Evolutionary conservation across 2,113 vertebrate genomes (phyloP), one percentile per base, ranked within the genome.

Genomic region (Saimiri boliviensis): DNA sequence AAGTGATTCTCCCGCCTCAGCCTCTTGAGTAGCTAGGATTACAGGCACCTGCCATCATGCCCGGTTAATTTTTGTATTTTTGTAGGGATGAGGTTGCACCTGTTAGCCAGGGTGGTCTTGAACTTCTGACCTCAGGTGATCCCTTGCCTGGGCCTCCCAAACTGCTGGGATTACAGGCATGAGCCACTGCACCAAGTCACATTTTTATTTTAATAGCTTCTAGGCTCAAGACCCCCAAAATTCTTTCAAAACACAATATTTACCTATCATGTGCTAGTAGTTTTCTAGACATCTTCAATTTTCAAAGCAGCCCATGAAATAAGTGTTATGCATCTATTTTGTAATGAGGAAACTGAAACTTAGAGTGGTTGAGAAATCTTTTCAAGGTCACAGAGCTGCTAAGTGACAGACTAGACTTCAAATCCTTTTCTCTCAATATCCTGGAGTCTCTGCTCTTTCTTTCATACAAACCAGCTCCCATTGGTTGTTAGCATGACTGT

Each of bases 371-470:
- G 16, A 94, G 37, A 20, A 77, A 88, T 42, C 68, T 56, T 32
- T 85, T 20, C 40, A 71, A 81, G 11, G 47, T 73, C 86, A 63
- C 54, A 80, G 23, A 70, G 70, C 35, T 70, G 21, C 45, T 60
- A 45, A 80, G 91, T 16, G n/a, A 86, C 30, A 87, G 27, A 88
- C 13, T 58, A 86, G 87, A 95, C 93, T 84, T 95, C 60, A 95
- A 58, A 81, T 56, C 37, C 11, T 42, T 9, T 37, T 80, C 21
- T 89, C 86, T 94, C 42, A 76, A 87, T 87, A 76, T 88, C 54
- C 56, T 81, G 16, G 83, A 49, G 45, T 90, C 32, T 91, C 1
- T 93, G 25, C 8, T 80, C 45, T 42, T 85, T 76, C 49, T 92
- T 4, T 30, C 58, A 77, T 11, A 58, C 17, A 73, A 80, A 86